Evolutionary conservation across 2,888 invertebrate species (phyloP).

Genomic region (Apamea crenata): DNA sequence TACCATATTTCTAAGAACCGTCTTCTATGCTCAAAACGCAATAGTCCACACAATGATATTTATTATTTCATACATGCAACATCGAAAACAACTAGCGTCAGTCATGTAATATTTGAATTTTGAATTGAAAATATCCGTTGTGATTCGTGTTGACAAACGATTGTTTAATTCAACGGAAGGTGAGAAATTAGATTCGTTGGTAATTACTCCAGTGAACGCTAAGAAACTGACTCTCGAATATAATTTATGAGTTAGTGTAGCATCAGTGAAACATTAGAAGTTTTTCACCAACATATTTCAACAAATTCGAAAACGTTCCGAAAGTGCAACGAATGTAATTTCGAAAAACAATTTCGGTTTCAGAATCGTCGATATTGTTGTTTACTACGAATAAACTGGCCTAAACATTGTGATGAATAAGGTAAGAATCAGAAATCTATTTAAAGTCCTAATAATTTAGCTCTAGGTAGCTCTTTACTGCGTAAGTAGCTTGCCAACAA

Average conservation of each 20-base stretch:
- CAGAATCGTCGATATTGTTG: constrained; percentile 25
- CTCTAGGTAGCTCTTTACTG: background rate
- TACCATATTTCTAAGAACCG: background rate
- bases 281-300: background rate
- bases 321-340: constrained; percentile 11
- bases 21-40: constrained; percentile 2
- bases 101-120: constrained; percentile 71
- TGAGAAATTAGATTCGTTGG: constrained; percentile 20
- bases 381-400: constrained; percentile 20
- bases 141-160: constrained; percentile 58
- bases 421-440: constrained; percentile 25
- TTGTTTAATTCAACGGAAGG: constrained; percentile 37
- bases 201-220: constrained; percentile 29
- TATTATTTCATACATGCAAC: constrained; percentile 23
- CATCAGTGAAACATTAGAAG: constrained; percentile 1
- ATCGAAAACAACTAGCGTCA: constrained; percentile 21
- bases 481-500: background rate
- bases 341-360: constrained; percentile 28
- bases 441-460: background rate
- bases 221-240: background rate
- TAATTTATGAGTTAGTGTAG: background rate
- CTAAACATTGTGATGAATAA: constrained; percentile 55
- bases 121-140: constrained; percentile 74
- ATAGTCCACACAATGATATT: background rate
- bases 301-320: background rate